phyloP scores from a whole-genome alignment of 1,140 invertebrate genomes.

The Helicoverpa armigera region DNA sequence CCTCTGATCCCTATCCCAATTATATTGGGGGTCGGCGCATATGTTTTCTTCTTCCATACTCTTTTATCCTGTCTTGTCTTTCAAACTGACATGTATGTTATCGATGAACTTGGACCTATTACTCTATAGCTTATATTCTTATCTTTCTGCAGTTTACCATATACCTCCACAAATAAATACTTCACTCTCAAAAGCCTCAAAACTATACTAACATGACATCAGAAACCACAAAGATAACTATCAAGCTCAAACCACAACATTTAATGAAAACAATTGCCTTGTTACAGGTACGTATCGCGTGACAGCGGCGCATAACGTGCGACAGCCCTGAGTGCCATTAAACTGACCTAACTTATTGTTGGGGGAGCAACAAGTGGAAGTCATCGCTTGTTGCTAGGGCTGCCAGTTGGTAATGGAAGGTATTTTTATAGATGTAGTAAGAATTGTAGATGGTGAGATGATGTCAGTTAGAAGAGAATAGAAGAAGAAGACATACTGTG shows the following conservation, averaged over 20 bases:
- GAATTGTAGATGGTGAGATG: too few species aligned
- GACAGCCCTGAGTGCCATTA: conserved; percentile 51
- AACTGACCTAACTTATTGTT: conserved; percentile 78
- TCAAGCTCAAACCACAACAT: not conserved
- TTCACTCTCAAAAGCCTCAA: not conserved
- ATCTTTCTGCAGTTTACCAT: too few species aligned
- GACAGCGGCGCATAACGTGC: conserved; percentile 30
- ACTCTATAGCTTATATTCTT: too few species aligned
- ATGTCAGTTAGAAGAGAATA: too few species aligned
- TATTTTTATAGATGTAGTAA: conserved; percentile 13
- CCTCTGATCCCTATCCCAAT: too few species aligned
- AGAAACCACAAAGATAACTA: not conserved
- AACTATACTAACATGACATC: not conserved
- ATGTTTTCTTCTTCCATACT: too few species aligned
- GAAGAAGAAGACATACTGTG: too few species aligned
- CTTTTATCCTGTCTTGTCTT: too few species aligned
- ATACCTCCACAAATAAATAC: too few species aligned
- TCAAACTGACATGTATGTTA: too few species aligned
- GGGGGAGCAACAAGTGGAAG: conserved; percentile 81
- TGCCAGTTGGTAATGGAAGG: conserved; percentile 27
- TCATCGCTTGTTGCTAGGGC: conserved; percentile 52
- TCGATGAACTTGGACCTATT: too few species aligned
- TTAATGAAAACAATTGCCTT: conserved; percentile 48
- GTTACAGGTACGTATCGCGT: conserved; percentile 55
- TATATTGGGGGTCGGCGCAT: too few species aligned